Base-by-base conservation (phyloP, 2,888 invertebrate genomes). In the Pegoplata infirma region DNA sequence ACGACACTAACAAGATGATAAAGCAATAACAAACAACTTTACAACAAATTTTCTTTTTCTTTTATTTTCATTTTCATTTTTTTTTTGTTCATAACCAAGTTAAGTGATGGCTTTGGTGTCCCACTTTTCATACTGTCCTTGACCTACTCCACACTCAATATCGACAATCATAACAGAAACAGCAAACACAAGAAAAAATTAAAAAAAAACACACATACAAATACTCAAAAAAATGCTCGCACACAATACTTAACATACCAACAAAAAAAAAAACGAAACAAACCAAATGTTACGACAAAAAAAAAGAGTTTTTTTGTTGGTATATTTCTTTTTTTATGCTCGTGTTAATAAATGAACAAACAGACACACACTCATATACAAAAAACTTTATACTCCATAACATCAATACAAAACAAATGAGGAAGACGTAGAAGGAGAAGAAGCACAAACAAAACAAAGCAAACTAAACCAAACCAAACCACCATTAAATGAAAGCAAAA, bases 111-210 rank as follows among this genome's bases (percentile, higher is more conserved):
- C 74, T 79, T 67, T 86, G 82, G 83, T 88, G 89, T 85, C 87
- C 88, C 86, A 88, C 84, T 87, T 88, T 87, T 85, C 84, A 84
- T 82, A 85, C 88, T 89, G 89, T 89, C 89, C 89, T 89, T 89
- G 89, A 89, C 89, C 89, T 89, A 89, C 89, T 89, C 89, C 89
- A 88, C 88, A 88, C 86, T 86, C 85, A 81, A 80, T 81, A 82
- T 80, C 80, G 82, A 81, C 82, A 80, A 73, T 68, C 55, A 63
- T 44, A 64, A 28, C 12, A 67, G 49, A 36, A 32, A 28, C 1
- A 5, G 21, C 14, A 64, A 64, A 59, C 14, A 55, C 25, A 71
- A 72, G 0, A n/a, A 5, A 58, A 40, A 16, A 32, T 1, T 1
- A 56, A 36, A 10, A 32, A 53, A 16, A 55, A 55, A 53, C 36